Evolutionary conservation across 2,113 vertebrate genomes (phyloP).

Genomic region (Gadus chalcogrammus): DNA sequence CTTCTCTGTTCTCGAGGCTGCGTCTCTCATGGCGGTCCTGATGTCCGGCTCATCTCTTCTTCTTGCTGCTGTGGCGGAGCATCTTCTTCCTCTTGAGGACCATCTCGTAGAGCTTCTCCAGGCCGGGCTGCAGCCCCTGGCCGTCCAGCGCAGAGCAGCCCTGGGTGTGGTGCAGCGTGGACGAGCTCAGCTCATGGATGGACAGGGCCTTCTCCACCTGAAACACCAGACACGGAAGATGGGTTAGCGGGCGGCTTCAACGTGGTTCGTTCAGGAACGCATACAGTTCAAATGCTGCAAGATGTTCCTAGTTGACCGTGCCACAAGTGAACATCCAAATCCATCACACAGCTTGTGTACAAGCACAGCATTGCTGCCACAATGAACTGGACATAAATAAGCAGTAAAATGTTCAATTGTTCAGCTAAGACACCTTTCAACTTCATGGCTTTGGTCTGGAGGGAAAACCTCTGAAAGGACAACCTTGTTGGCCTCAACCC

Average conservation of each 20-base stretch:
- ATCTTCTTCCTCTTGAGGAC: constrained; percentile 77
- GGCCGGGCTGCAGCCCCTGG: constrained; percentile 72
- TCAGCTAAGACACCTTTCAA: too few species aligned
- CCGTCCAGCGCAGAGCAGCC: constrained; percentile 77
- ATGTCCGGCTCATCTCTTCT: constrained; percentile 61
- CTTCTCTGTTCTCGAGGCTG: background rate
- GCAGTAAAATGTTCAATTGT: too few species aligned
- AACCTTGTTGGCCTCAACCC: too few species aligned
- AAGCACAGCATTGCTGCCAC: background rate
- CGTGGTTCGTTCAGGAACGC: too few species aligned
- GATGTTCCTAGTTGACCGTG: background rate
- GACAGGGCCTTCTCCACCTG: constrained; percentile 75
- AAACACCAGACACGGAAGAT: background rate
- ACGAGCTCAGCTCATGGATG: constrained; percentile 69
- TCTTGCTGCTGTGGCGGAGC: constrained; percentile 71
- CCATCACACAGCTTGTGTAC: background rate
- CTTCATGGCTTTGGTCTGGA: too few species aligned
- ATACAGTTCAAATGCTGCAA: background rate
- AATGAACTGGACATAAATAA: too few species aligned
- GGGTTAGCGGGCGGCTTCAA: background rate
- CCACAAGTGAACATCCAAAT: background rate
- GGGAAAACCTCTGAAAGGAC: too few species aligned
- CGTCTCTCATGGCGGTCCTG: background rate
- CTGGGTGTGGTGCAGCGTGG: constrained; percentile 73
- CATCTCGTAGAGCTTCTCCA: constrained; percentile 80